phyloP scores from a whole-genome alignment of 2,797 vertebrate species.

The Danionella dracula region DNA sequence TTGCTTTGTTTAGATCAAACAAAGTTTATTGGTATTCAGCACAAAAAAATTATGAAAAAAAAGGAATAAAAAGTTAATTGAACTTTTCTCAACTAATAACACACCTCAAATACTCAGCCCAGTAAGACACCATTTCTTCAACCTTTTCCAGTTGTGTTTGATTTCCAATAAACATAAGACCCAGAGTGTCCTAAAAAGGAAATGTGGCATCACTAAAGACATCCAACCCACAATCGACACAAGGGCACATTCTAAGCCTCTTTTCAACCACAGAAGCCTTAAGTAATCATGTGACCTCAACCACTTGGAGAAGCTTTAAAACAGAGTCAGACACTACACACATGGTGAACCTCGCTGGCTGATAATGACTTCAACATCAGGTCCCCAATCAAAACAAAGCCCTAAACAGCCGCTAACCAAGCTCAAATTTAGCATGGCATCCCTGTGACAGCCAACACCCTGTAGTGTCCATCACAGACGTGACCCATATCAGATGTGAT shows the following conservation, averaged over 20 bases:
- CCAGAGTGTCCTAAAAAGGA: background rate
- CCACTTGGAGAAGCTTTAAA: constrained; percentile 2
- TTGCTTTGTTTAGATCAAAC: no score
- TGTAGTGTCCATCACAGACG: constrained; percentile 25
- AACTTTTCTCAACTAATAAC: no score
- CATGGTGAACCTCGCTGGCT: constrained; percentile 8
- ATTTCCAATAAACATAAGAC: background rate
- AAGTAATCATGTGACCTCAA: background rate
- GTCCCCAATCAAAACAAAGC: constrained; percentile 48
- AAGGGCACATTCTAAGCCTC: background rate
- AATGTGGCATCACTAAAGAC: background rate
- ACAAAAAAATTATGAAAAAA: no score
- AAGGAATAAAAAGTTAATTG: no score
- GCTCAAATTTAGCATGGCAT: constrained; percentile 14
- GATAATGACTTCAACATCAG: background rate
- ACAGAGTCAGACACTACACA: constrained; percentile 44
- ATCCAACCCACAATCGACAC: background rate
- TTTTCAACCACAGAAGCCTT: background rate
- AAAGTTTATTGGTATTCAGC: no score
- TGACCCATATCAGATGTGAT: constrained; percentile 30
- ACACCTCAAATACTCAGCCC: no score
- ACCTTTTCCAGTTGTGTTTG: background rate
- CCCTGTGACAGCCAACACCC: constrained; percentile 27
- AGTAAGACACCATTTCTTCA: background rate
- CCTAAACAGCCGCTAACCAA: constrained; percentile 10